Percentiles rank a stretch among this genome's conserved stretches.
These are phyloP conservation scores for Leucoraja erinaceus DNA, from an alignment of 2,113 vertebrate genomes.

Conservation along the genomic window DNA sequence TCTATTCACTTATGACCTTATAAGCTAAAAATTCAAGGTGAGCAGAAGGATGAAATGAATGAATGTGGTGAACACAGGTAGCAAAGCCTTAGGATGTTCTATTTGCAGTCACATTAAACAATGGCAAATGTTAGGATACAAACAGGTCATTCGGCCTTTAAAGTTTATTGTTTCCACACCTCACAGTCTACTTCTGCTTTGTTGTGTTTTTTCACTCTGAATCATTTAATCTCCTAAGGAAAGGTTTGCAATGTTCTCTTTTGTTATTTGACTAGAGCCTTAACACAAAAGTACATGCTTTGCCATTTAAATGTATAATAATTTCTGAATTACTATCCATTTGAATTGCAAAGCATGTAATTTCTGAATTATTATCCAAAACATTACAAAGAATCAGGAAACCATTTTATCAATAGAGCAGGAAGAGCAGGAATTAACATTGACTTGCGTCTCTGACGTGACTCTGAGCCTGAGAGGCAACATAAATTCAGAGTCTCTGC, in stretches of 20 bases:
- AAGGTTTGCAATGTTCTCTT: background rate
- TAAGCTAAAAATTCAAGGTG: background rate
- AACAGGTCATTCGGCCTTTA: background rate
- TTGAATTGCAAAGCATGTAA: too few relatives aligned
- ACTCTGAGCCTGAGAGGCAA: background rate
- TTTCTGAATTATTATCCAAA: background rate
- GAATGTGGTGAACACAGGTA: background rate
- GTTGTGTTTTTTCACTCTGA: background rate
- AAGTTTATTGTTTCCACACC: too few relatives aligned
- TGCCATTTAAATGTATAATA: background rate
- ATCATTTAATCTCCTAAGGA: background rate
- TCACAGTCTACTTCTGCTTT: background rate
- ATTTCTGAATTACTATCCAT: background rate
- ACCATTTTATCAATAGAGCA: background rate
- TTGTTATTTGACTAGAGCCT: too few relatives aligned
- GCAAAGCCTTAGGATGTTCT: background rate
- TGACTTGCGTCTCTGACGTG: background rate
- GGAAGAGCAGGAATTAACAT: background rate
- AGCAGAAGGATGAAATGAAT: background rate
- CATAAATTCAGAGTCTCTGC: background rate
- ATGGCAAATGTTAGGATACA: background rate
- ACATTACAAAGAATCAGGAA: background rate
- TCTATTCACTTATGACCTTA: too few relatives aligned
- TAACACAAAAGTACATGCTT: background rate
- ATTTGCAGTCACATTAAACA: background rate